Evolutionary conservation across 2,797 vertebrate species (phyloP), one percentile per base, ranked within the genome.

Genomic region (Danio aesculapii): DNA sequence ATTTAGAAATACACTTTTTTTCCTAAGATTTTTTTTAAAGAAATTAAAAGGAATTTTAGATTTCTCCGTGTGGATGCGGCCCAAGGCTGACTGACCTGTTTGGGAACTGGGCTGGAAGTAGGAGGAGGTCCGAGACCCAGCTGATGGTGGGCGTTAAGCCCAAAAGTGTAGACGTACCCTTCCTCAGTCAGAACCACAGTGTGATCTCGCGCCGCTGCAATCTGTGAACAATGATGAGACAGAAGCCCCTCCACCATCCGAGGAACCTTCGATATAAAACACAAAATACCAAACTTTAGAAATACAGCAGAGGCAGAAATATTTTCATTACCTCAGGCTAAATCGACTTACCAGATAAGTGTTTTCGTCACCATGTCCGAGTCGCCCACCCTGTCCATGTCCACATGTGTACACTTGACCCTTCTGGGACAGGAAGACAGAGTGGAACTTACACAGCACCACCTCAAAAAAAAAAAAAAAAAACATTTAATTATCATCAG

Each of bases 391-490:
- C 89, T 96, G 97, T 81, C 98, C 98, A 83, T 99, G 98, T 5
- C 98, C 98, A 90, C 98, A 99, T 0, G 98, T 99, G 81, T 97
- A 99, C 63, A 99, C 94, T 67, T 97, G 96, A 73, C 98, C 98
- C 92, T 97, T 98, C 92, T 98, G 98, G 59, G 98, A 97, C 87
- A 99, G 95, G 92, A 99, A 99, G 83, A 99, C 97, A 0, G 97
- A 97, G 88, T 99, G 98, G 94, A 99, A 99, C 90, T 98, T 97
- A 87, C 97, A 99, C 83, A 99, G 94, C 55, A 97, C 97, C 90
- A 99, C 96, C 98, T 99, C 77, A 47, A 77, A 83, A 55, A 47
- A 84, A 6, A 81, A 30, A 82, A 21, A 62, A 58, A 87, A 10
- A 30, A 30, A 73, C 47, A 62, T 13, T 13, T 11, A 53, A 5